These are phyloP conservation scores for Argyresthia albistria DNA, from an alignment of 2,888 invertebrate species.

Conservation along the genomic window DNA sequence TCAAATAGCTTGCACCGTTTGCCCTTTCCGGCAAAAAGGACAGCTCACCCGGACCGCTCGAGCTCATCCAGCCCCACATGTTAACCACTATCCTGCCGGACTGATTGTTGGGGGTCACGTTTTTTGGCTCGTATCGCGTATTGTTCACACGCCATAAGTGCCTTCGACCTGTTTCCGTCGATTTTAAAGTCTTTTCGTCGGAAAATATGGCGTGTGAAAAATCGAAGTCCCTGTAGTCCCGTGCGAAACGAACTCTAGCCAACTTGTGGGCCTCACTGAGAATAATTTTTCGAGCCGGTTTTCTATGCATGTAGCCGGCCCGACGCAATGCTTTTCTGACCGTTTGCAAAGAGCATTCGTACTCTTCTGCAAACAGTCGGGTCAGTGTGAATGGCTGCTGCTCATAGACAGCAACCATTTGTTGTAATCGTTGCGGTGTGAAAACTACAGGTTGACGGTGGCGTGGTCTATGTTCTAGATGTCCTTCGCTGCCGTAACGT, in stretches of 20 bases:
- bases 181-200: neutral
- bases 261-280: conserved; percentile 8
- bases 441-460: neutral
- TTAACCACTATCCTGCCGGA: conserved; percentile 3
- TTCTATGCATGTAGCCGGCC: conserved; percentile 6
- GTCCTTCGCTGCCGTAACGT: neutral
- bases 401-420: neutral
- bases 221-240: conserved; percentile 12
- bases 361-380: conserved; percentile 1
- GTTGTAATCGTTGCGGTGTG: neutral
- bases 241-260: conserved; percentile 11
- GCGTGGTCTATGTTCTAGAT: neutral
- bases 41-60: conserved; percentile 2
- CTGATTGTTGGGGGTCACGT: conserved; percentile 1
- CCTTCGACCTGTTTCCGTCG: conserved; percentile 1
- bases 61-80: conserved; percentile 11
- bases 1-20: neutral
- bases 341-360: conserved; percentile 4
- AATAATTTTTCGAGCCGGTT: conserved; percentile 6
- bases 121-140: conserved; percentile 8
- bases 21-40: neutral
- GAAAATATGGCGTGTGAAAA: conserved; percentile 7
- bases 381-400: conserved; percentile 6
- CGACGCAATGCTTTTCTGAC: neutral
- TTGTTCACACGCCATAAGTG: conserved; percentile 7